A percentile compares a stretch with the other conserved stretches of the same genome.
Evolutionary conservation across 2,113 vertebrate species (phyloP).

Genomic region (Hippocampus comes): DNA sequence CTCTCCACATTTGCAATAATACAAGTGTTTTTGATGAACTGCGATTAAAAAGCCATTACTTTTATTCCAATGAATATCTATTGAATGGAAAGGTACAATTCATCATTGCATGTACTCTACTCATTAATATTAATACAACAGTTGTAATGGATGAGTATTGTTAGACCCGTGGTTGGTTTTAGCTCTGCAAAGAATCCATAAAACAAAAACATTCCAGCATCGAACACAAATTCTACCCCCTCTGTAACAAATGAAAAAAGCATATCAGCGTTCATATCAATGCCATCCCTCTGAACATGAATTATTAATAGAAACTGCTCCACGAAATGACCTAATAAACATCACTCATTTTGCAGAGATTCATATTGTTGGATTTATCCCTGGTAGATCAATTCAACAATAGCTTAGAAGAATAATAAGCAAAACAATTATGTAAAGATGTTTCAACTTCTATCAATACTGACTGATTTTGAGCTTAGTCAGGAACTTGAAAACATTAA

Average conservation of each 20-base stretch:
- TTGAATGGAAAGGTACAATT: constrained; percentile 6
- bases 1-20: not conserved
- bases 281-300: constrained; percentile 37
- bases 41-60: constrained; percentile 24
- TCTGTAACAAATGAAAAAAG: constrained; percentile 3
- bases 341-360: constrained; percentile 21
- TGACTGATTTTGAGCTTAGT: not conserved
- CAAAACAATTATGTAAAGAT: not conserved
- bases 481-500: not conserved
- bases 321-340: constrained; percentile 6
- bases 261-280: constrained; percentile 4
- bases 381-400: constrained; percentile 12
- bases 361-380: constrained; percentile 1
- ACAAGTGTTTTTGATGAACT: constrained; percentile 36
- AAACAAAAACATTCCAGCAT: not conserved
- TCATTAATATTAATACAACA: constrained; percentile 22
- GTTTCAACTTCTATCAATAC: not conserved
- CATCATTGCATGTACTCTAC: constrained; percentile 23
- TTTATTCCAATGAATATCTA: not conserved
- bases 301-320: constrained; percentile 38
- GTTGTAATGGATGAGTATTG: constrained; percentile 5
- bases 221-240: not conserved
- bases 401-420: not conserved
- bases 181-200: not conserved
- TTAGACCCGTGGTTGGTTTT: not conserved